Base-by-base conservation (phyloP, 2,888 invertebrate species). In the Parochlus steinenii region DNA sequence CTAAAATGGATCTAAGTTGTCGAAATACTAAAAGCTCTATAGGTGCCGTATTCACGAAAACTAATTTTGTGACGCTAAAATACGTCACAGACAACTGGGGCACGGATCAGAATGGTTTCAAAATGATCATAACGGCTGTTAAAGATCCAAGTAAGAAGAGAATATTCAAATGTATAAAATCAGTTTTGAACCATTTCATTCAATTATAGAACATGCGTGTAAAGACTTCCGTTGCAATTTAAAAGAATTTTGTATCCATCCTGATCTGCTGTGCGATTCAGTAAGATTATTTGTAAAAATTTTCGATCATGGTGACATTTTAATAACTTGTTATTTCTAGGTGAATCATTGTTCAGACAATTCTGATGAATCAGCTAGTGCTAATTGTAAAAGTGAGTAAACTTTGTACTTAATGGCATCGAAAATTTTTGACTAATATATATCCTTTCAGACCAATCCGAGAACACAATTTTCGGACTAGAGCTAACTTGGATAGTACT, bases 81-180 rank as follows among this genome's bases (percentile, higher is more conserved):
- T 90, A 89, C 67, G 81, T 85, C 53, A 89, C 90, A 33, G 89
- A 90, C 63, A 75, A 74, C 53, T 89, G 87, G 85, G 89, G 87
- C 44, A 86, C 86, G 42, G 81, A 82, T 57, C 72, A 78, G 49
- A 87, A 89, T 62, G 89, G 89, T 49, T 90, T 90, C 68, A 80
- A 80, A 52, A 73, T 90, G 53, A 79, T 90, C 62, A 85, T 90
- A 66, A 90, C 90, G 43, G 85, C 87, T 48, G 83, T 89, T 54
- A 90, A 89, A 61, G 87, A 87, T 70, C 80, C 82, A 52, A 82
- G 86, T 87, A 62, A 82, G 83, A 79, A 61, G 39, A 32, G 15
- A 22, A 16, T 31, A 14, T 31, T 31, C 6, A 29, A n/a, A n/a
- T n/a, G n/a, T n/a, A n/a, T n/a, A n/a, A n/a, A n/a, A n/a, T n/a